phyloP scores from a whole-genome alignment of 2,797 vertebrate genomes.

The Peromyscus attwateri region DNA sequence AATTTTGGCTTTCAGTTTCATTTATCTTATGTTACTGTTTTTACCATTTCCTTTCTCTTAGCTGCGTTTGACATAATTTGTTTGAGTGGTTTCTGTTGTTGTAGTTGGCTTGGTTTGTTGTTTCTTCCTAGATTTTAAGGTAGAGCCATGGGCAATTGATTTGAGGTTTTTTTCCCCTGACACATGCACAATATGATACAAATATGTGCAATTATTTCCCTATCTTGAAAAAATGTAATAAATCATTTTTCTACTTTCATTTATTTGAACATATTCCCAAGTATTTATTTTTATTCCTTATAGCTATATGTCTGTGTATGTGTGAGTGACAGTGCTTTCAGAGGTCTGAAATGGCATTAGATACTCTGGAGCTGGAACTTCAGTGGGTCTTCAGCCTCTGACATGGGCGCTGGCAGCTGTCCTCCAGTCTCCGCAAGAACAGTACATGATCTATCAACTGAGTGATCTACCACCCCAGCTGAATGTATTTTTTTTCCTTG shows the following conservation, averaged over 20 bases:
- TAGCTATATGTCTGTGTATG: background rate
- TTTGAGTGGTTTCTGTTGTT: background rate
- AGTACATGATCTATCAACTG: background rate
- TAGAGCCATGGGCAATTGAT: background rate
- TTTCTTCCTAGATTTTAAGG: background rate
- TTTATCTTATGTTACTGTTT: background rate
- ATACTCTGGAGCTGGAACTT: background rate
- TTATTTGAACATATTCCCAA: background rate
- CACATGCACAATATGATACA: background rate
- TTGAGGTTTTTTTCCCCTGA: background rate
- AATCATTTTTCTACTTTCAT: background rate
- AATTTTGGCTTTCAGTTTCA: background rate
- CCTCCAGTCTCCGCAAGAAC: background rate
- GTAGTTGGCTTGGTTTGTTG: background rate
- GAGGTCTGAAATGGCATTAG: too few species aligned
- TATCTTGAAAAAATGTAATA: background rate
- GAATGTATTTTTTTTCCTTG: background rate
- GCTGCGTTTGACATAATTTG: background rate
- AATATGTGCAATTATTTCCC: background rate
- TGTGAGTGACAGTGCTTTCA: background rate
- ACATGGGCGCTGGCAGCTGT: background rate
- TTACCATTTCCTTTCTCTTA: background rate
- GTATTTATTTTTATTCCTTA: background rate
- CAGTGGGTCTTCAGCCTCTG: too few species aligned
- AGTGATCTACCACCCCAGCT: background rate